Conservation (phyloP, 2,888 invertebrate genomes). For the Hirtodrosophila trivittata region DNA sequence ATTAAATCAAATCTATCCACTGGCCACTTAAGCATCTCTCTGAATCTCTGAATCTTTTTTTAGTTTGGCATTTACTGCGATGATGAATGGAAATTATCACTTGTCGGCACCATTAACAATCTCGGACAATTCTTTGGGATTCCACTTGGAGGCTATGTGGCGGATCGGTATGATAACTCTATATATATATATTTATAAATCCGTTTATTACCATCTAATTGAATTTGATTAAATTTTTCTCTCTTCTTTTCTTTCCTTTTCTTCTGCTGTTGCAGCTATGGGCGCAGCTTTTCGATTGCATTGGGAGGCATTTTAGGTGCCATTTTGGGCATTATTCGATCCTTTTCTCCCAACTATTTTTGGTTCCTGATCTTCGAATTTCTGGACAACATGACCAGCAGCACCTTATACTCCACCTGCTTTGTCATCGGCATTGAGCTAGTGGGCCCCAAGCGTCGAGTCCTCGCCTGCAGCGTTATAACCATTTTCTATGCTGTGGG, state of each 20-base stretch:
- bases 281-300: conserved; percentile 87
- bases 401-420: conserved; percentile 89
- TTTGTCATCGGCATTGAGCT: conserved; percentile 91
- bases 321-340: conserved; percentile 87
- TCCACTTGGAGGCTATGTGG: conserved; percentile 87
- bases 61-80: conserved; percentile 81
- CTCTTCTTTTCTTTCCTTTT: background rate
- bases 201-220: too few relatives aligned
- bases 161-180: conserved; percentile 86
- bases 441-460: conserved; percentile 89
- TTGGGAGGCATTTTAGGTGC: conserved; percentile 85
- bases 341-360: conserved; percentile 88
- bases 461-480: conserved; percentile 89
- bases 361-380: conserved; percentile 89
- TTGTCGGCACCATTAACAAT: conserved; percentile 90
- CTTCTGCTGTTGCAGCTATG: conserved; percentile 84
- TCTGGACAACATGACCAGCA: conserved; percentile 88
- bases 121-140: conserved; percentile 90
- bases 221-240: background rate
- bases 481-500: conserved; percentile 90
- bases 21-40: conserved; percentile 12
- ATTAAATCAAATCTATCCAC: background rate
- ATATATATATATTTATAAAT: background rate
- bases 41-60: conserved; percentile 14
- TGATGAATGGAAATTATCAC: conserved; percentile 88